Percentiles rank a stretch among this genome's conserved stretches.
Evolutionary conservation across 2,113 vertebrate species (phyloP).

Genomic region (Bubo blakistoni): DNA sequence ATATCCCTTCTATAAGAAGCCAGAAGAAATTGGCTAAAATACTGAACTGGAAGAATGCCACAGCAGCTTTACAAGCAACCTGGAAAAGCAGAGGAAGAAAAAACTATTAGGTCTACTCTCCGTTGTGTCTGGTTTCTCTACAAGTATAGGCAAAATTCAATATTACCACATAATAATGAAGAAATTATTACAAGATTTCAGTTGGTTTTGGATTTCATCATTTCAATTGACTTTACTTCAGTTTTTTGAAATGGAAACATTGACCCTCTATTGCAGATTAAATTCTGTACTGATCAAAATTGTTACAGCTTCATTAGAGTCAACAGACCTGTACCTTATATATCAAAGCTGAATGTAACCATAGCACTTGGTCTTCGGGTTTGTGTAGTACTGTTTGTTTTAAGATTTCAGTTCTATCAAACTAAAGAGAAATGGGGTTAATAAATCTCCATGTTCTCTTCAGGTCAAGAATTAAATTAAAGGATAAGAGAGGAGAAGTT

Average conservation of each 20-base stretch:
- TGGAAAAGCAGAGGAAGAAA: conserved; percentile 19
- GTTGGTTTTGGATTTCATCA: background rate
- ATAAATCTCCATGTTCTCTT: background rate
- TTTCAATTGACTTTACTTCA: background rate
- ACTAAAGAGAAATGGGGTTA: background rate
- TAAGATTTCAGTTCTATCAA: background rate
- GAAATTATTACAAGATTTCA: background rate
- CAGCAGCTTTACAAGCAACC: conserved; percentile 81
- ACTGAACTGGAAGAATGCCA: conserved; percentile 88
- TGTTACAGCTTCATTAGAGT: background rate
- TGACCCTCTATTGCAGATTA: accelerated
- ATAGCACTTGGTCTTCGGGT: background rate
- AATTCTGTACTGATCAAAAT: background rate
- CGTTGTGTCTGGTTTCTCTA: background rate
- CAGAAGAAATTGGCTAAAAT: conserved; percentile 91
- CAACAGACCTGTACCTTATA: background rate
- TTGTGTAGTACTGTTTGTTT: background rate
- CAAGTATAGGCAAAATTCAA: background rate
- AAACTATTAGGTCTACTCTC: background rate
- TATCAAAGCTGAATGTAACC: background rate
- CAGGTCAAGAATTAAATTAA: background rate
- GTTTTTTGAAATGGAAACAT: background rate
- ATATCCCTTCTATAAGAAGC: conserved; percentile 89
- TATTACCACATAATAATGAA: background rate
- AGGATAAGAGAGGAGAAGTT: background rate